Evolutionary conservation across 2,797 vertebrate genomes (phyloP), one percentile per base, ranked within the genome.

Genomic region (Danio kyathit): DNA sequence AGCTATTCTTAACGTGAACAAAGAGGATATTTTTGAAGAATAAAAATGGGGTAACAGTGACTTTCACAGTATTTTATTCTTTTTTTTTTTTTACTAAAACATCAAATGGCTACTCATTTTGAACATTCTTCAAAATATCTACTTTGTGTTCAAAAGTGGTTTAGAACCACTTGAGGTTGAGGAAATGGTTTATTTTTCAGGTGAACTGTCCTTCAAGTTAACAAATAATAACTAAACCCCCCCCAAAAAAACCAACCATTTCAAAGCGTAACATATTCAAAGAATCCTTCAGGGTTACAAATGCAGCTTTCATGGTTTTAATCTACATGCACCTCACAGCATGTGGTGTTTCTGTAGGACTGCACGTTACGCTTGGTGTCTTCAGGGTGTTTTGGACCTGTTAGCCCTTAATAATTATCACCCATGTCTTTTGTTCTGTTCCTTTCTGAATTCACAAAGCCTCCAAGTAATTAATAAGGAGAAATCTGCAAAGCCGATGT

Each of bases 401-500:
- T 66, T 66, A 66, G 12, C 17, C 63, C 49, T 65, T 56, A 56
- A 76, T 76, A 64, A 54, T 44, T 29, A 41, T 29, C 29, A 1
- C 49, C 0, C 6, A 44, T 29, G 54, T 65, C 40, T 66, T 29
- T 65, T 54, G 61, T 76, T 29, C 49, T 76, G 40, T 21, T 56
- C 14, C 41, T 76, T 66, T 44, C 44, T 38, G 63, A 61, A 61
- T 74, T 57, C 72, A 7, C 16, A 49, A 14, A 29, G 74, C 74
- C 76, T 41, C 40, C 1, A 5, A 19, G 48, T 65, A 76, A 76
- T 76, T 66, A 65, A 76, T 65, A 66, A 65, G 19, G 40, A 76
- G 4, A 54, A 59, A 67, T 74, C 19, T 61, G 56, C 66, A 67
- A 57, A 49, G 63, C 41, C 12, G 16, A 8, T 44, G 49, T 57